Conservation (phyloP, 2,888 invertebrate species). For the Metallyticus violacea region DNA sequence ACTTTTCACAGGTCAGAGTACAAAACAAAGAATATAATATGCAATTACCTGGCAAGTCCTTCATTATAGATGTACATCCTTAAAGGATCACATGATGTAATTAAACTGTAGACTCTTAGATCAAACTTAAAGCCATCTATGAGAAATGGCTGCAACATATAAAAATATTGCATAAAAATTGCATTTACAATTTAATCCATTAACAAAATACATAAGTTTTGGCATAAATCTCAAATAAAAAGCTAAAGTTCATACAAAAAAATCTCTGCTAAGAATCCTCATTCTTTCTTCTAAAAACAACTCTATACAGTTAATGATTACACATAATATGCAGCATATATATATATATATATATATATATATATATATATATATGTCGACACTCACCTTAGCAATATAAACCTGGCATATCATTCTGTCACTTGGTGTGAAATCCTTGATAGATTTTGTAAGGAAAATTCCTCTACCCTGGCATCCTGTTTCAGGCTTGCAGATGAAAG, state of each 20-base stretch:
- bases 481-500: conserved; percentile 89
- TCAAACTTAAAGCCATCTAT: conserved; percentile 94
- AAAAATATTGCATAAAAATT: no score
- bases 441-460: conserved; percentile 78
- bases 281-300: no score
- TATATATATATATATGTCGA: no score
- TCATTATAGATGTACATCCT: conserved; percentile 89
- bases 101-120: conserved; percentile 80
- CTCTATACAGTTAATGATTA: no score
- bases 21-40: neutral
- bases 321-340: neutral
- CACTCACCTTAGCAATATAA: conserved; percentile 62
- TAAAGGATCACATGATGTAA: conserved; percentile 88
- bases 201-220: no score
- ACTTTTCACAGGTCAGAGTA: no score
- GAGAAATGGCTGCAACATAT: conserved; percentile 73
- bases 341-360: neutral
- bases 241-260: no score
- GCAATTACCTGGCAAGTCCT: conserved; percentile 70
- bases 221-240: no score
- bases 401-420: conserved; percentile 87
- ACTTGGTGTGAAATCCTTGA: conserved; percentile 72
- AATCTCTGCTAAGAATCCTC: no score
- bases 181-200: no score
- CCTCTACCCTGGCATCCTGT: conserved; percentile 88